A percentile compares a stretch with the other conserved stretches of the same genome.
phyloP scores from a whole-genome alignment of 2,888 invertebrate species.

The Parnassius orleans region DNA sequence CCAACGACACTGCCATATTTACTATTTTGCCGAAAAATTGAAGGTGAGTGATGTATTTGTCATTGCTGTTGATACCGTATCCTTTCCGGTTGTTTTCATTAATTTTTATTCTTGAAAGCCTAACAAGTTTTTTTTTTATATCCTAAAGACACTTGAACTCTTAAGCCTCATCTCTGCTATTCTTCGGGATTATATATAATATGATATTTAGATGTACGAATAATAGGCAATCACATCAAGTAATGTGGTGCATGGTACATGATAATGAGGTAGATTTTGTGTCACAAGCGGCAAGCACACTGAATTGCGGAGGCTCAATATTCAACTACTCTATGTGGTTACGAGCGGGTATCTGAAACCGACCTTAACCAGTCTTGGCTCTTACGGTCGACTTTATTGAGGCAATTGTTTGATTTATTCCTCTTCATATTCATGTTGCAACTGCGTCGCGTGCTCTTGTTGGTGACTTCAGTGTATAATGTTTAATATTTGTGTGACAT shows the following conservation, averaged over 20 bases:
- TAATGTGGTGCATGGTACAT: slow-evolving; percentile 2
- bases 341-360: slow-evolving; percentile 19
- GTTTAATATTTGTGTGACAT: slow-evolving; percentile 26
- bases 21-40: too few relatives aligned
- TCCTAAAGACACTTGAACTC: too few relatives aligned
- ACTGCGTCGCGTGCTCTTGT: slow-evolving; percentile 27
- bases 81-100: too few relatives aligned
- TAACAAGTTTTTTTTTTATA: too few relatives aligned
- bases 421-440: slow-evolving; percentile 26
- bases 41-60: too few relatives aligned
- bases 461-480: slow-evolving; percentile 16
- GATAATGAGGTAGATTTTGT: slow-evolving; percentile 24
- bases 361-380: slow-evolving; percentile 35
- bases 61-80: too few relatives aligned
- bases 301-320: slow-evolving; percentile 28
- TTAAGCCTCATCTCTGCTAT: too few relatives aligned
- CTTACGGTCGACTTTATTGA: slow-evolving; percentile 34
- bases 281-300: slow-evolving; percentile 22
- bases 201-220: too few relatives aligned
- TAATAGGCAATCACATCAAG: slow-evolving; percentile 4
- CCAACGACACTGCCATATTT: too few relatives aligned
- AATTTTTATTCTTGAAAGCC: too few relatives aligned
- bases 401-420: slow-evolving; percentile 38
- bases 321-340: slow-evolving; percentile 29
- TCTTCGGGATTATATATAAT: too few relatives aligned